Conservation (phyloP, 2,888 invertebrate species). For the Philhelius pedissequus region DNA sequence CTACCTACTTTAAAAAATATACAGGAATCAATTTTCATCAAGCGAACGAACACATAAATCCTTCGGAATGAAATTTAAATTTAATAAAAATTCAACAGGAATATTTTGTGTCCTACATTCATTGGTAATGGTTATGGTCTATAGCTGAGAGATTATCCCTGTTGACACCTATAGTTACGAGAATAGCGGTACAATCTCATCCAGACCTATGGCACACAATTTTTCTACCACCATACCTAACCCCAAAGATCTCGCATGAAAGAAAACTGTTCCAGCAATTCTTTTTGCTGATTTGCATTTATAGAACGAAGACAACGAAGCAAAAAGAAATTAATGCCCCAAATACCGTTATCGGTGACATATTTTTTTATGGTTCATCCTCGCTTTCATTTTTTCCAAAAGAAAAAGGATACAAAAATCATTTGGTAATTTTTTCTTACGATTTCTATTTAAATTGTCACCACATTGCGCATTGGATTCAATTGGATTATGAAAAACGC, state of each 20-base stretch:
- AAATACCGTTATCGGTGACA: conserved; percentile 25
- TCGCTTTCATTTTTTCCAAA: background rate
- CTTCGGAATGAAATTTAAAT: conserved; percentile 50
- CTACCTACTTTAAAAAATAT: too few relatives aligned
- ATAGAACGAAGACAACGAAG: background rate
- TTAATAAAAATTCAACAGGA: conserved; percentile 35
- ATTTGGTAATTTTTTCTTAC: conserved; percentile 24
- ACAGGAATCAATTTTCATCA: background rate
- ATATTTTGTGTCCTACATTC: too few relatives aligned
- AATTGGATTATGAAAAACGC: conserved; percentile 24
- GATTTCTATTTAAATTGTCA: conserved; percentile 31
- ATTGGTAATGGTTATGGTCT: background rate
- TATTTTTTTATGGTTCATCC: background rate
- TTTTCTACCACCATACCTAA: background rate
- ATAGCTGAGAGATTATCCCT: conserved; percentile 18
- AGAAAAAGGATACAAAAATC: conserved; percentile 26
- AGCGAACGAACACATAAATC: conserved; percentile 44
- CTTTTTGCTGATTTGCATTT: conserved; percentile 35
- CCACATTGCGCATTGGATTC: background rate
- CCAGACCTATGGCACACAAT: conserved; percentile 7
- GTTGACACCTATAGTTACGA: background rate
- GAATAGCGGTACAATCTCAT: background rate
- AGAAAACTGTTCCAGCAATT: background rate
- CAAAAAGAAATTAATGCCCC: conserved; percentile 21
- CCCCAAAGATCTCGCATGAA: background rate